These are phyloP conservation scores for Girardinichthys multiradiatus DNA, from an alignment of 2,113 vertebrate species.

Conservation along the genomic window DNA sequence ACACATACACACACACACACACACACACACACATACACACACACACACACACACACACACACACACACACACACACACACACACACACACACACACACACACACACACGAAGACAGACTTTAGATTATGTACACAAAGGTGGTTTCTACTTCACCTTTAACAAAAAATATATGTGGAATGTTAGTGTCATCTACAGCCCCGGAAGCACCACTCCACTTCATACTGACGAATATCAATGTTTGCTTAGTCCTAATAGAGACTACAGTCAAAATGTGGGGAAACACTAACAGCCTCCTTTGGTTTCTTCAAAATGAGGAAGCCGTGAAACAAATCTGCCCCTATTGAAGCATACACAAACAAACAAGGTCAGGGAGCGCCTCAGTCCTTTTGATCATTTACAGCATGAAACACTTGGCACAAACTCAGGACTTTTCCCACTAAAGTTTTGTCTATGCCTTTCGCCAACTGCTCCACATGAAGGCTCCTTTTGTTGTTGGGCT, in stretches of 20 bases:
- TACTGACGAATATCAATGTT: constrained; percentile 46
- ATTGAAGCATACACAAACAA: constrained; percentile 69
- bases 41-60: too few species aligned
- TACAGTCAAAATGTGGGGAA: constrained; percentile 49
- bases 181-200: background rate
- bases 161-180: background rate
- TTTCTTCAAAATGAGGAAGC: constrained; percentile 49
- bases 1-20: too few species aligned
- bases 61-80: too few species aligned
- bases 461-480: constrained; percentile 72
- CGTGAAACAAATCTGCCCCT: constrained; percentile 41
- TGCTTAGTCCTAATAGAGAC: constrained; percentile 44
- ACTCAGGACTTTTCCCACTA: constrained; percentile 58
- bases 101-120: constrained; percentile 46
- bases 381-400: constrained; percentile 53
- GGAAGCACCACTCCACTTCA: constrained; percentile 52
- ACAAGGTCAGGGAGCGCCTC: constrained; percentile 51
- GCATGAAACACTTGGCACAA: constrained; percentile 67
- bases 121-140: constrained; percentile 34
- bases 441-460: constrained; percentile 73
- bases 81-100: too few species aligned
- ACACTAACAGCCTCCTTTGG: constrained; percentile 58
- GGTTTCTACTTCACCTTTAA: constrained; percentile 11
- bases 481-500: constrained; percentile 82
- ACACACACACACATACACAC: too few species aligned